Evolutionary conservation across 2,113 vertebrate species (phyloP), one percentile per base, ranked within the genome.

Genomic region (Microtus richardsoni): DNA sequence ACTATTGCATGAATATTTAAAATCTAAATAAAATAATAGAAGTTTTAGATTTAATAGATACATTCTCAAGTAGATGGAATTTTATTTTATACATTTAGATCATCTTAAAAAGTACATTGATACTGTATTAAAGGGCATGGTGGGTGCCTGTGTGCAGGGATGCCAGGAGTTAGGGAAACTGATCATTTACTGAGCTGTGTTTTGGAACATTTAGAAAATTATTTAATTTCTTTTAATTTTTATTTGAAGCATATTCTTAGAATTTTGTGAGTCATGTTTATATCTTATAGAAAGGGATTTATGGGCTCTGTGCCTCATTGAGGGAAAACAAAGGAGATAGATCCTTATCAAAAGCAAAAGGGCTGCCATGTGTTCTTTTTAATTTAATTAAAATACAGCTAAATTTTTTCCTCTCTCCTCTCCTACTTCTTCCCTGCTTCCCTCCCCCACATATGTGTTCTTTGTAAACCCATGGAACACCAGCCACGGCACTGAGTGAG

Each of bases 11-110:
- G 44, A 58, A 60, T 75, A 64, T 41, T 24, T 84, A 64, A 60
- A 44, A 30, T 58, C 5, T 74, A 83, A 66, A 58, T 83, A 47
- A 44, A 44, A 21, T 44, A 66, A 52, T 66, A 33, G 16, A 82
- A 12, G n/a, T 66, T 93, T 89, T 92, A 73, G 62, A 22, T 30
- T 89, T 90, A 88, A 75, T 94, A 78, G 30, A 41, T 82, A 87
- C 79, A 83, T 80, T 94, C 3, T 87, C 39, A 95, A 89, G 36
- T 71, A n/a, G 58, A 39, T 30, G 47, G 4, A 0, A 70, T 30
- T 87, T 85, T 84, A 49, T 44, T 60, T 64, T 85, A 66, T 66
- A 84, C 9, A 7, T 33, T 30, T 66, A 66, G 60, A 19, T 44
- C 2, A 21, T 66, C 22, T 68, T 13, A 60, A n/a, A 58, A 47